Base-by-base conservation (phyloP, 2,797 vertebrate species). In the Trachops cirrhosus region DNA sequence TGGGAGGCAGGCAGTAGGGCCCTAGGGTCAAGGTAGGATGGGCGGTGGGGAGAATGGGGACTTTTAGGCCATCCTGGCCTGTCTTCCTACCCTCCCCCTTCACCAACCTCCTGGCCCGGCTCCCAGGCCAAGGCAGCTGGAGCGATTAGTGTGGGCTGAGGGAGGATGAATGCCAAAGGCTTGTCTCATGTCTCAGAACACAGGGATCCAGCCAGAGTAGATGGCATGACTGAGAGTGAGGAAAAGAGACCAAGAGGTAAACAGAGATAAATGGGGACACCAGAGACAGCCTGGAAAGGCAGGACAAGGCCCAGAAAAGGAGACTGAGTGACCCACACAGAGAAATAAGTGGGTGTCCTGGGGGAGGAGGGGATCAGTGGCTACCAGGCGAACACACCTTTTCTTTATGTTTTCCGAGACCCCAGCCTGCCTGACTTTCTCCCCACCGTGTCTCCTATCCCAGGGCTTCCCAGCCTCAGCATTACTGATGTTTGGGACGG, bases 101-200 rank as follows among this genome's bases (percentile, higher is more conserved):
- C 9, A 41, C 71, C 86, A 79, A 44, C 77, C 59, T 64, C 48
- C 59, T 96, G 94, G 94, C 89, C 39, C 19, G 0, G 52, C 77
- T 91, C 86, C 94, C 80, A 74, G 92, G 32, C 67, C 2, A 0
- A 84, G 67, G 89, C 92, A 89, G 86, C 96, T 68, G 93, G 70
- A 89, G 89, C 29, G 71, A 91, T 73, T 78, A 44, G 79, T 54
- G 74, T 84, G 83, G 74, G 83, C 74, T 0, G 32, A 57, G 77
- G 39, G 44, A 87, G 44, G 37, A 34, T 0, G 0, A 37, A 89
- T 90, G 95, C 83, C 89, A 91, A 68, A 94, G 79, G 57, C 83
- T 80, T 77, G 89, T 95, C 86, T 94, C 86, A 29, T 26, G 70
- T 93, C 95, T 97, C 75, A 74, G 96, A 87, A 92, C 93, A 78